Base-by-base conservation (phyloP, 2,888 invertebrate species). In the Branchellion lobata region DNA sequence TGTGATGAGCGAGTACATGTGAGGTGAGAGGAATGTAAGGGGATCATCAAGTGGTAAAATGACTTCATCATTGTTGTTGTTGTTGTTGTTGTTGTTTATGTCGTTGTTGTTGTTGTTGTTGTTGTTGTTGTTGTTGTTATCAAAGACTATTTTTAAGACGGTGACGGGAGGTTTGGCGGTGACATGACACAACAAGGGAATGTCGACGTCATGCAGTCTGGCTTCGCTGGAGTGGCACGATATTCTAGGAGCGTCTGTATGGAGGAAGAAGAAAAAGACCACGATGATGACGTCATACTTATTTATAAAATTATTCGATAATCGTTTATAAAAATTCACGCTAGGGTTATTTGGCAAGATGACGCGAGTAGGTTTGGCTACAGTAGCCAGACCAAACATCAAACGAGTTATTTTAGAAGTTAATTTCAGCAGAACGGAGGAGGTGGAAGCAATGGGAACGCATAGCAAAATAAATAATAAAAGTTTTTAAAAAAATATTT, bases 181-280 rank as follows among this genome's bases (percentile, higher is more conserved):
- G n/a, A 77, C 77, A 31, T 34, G 77, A 40, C 77, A 77, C 24
- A 31, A n/a, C 29, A 77, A 57, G 65, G 31, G 18, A n/a, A 77
- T 65, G 40, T 77, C 65, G 18, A 65, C 65, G 36, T 77, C 77
- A 65, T 57, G 33, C 57, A 77, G 27, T 65, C 65, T 57, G 29
- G 34, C 65, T 36, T 77, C 77, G 18, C 1, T 57, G 1, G 77
- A 65, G 1, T 61, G 57, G 31, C 77, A 77, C 65, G 51, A 53
- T 34, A 77, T 77, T 33, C 57, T 77, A 3, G 77, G 77, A 3
- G 47, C 34, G 36, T 77, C 77, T 77, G 77, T 40, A 14, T 40
- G 40, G 40, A 40, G 5, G 40, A 40, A 14, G 40, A 14, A 8
- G 40, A 40, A 8, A 14, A 14, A 8, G 40, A 40, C 14, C 8